phyloP scores from a whole-genome alignment of 2,888 invertebrate species.

The Malthinus seriepunctatus region DNA sequence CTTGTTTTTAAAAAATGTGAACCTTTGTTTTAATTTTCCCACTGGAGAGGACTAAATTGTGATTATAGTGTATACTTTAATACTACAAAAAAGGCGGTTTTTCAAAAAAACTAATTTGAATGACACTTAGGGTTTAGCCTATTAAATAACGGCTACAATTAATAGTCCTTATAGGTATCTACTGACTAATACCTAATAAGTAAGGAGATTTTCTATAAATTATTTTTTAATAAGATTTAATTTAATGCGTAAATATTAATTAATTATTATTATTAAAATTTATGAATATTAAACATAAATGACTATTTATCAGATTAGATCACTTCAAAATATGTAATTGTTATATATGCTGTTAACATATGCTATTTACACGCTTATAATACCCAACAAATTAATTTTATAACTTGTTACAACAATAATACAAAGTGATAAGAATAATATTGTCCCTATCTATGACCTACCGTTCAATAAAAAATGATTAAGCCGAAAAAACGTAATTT shows the following conservation, averaged over 20 bases:
- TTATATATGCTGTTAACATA: slow-evolving; percentile 26
- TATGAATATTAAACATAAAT: slow-evolving; percentile 1
- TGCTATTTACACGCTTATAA: slow-evolving; percentile 22
- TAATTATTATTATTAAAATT: too few relatives aligned
- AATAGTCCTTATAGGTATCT: too few relatives aligned
- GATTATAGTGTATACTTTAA: too few relatives aligned
- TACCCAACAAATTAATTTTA: slow-evolving; percentile 30
- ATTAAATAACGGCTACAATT: too few relatives aligned
- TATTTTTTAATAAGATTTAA: neutral
- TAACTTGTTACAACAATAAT: slow-evolving; percentile 24
- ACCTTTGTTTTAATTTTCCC: too few relatives aligned
- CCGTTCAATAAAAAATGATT: neutral
- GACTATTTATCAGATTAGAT: slow-evolving; percentile 16
- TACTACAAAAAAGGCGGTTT: too few relatives aligned
- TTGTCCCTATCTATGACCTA: slow-evolving; percentile 2
- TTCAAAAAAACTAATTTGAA: too few relatives aligned
- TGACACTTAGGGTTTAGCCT: too few relatives aligned
- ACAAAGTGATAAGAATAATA: slow-evolving; percentile 22
- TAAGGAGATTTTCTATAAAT: too few relatives aligned
- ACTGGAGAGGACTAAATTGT: too few relatives aligned
- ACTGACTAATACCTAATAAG: too few relatives aligned
- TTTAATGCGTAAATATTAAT: neutral
- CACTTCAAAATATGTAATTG: slow-evolving; percentile 26
- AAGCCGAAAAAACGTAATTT: neutral
- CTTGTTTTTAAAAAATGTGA: too few relatives aligned